These are phyloP conservation scores for Polyodon spathula DNA, from an alignment of 2,113 vertebrate genomes.

Conservation along the genomic window DNA sequence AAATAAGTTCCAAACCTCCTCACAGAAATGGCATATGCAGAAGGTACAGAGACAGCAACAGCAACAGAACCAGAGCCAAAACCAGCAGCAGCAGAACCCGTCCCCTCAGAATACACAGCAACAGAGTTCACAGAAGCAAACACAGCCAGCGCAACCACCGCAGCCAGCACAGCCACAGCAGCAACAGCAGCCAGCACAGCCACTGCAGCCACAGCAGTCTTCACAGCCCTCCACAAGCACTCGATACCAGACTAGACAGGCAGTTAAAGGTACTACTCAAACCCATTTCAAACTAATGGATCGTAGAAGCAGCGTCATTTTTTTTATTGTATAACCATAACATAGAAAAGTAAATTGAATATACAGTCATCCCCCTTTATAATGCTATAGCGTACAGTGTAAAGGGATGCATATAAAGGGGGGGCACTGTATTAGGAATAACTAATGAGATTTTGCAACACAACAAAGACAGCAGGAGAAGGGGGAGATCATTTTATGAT, in stretches of 20 bases:
- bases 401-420: too few relatives aligned
- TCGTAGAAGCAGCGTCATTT: background rate
- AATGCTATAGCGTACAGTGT: too few relatives aligned
- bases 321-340: background rate
- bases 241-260: constrained; percentile 91
- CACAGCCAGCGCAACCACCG: constrained; percentile 22
- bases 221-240: constrained; percentile 73
- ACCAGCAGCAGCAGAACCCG: constrained; percentile 34
- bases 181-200: constrained; percentile 33
- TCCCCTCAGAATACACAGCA: constrained; percentile 34
- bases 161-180: constrained; percentile 26
- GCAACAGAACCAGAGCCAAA: constrained; percentile 49
- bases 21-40: constrained; percentile 94
- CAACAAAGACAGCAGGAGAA: too few relatives aligned
- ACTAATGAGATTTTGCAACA: too few relatives aligned
- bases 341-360: too few relatives aligned
- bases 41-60: constrained; percentile 85
- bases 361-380: too few relatives aligned
- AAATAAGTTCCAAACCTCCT: constrained; percentile 88
- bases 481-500: too few relatives aligned
- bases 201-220: constrained; percentile 39
- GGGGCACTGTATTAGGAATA: too few relatives aligned
- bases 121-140: constrained; percentile 25
- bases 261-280: constrained; percentile 77
- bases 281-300: too few relatives aligned